Conservation (phyloP, 2,113 vertebrate species). For the Indicator indicator region DNA sequence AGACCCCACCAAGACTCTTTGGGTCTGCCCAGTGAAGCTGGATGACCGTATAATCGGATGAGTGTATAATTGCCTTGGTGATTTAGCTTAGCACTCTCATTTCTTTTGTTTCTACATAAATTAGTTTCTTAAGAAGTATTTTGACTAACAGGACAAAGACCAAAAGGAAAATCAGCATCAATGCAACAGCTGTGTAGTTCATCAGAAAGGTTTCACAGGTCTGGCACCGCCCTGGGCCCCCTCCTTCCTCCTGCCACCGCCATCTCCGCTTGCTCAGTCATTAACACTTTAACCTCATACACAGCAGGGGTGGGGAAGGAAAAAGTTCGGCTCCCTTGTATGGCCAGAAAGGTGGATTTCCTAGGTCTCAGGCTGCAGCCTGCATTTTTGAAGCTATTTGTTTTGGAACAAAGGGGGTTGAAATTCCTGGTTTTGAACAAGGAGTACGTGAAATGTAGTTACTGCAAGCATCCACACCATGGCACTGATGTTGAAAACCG, state of each 20-base stretch:
- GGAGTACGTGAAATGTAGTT: slow-evolving; percentile 11
- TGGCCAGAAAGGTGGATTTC: background rate
- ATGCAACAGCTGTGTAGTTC: background rate
- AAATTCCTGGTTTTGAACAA: background rate
- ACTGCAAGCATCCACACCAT: slow-evolving; percentile 32
- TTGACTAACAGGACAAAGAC: background rate
- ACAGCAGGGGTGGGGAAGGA: background rate
- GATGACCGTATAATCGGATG: background rate
- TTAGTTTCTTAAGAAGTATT: background rate
- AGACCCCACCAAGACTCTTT: background rate
- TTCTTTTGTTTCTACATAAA: background rate
- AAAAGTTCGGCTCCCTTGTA: background rate
- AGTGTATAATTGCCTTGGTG: background rate
- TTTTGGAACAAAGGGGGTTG: background rate
- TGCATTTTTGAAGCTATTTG: background rate
- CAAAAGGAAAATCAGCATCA: background rate
- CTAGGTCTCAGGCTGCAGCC: background rate
- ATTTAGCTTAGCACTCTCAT: background rate
- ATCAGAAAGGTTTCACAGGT: background rate
- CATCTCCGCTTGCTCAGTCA: background rate
- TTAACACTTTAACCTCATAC: background rate
- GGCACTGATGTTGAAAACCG: background rate
- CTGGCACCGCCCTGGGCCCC: background rate
- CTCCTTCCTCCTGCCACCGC: background rate
- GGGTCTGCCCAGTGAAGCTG: background rate